phyloP scores from a whole-genome alignment of 2,888 invertebrate genomes.

The Omphaloscelis lunosa region DNA sequence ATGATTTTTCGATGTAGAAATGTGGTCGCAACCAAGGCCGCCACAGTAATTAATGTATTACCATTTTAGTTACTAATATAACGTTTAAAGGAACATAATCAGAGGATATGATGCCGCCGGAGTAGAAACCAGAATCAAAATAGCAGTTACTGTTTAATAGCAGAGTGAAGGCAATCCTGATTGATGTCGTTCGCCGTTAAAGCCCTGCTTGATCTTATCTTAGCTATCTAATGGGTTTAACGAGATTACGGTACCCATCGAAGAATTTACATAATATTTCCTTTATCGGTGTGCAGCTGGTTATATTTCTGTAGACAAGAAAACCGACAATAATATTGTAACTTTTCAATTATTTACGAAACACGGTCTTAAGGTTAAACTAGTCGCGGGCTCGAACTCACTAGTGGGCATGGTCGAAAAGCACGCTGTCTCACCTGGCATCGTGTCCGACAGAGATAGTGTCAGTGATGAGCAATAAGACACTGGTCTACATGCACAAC shows the following conservation, averaged over 20 bases:
- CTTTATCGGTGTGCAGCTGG: slow-evolving; percentile 70
- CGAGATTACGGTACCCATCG: slow-evolving; percentile 84
- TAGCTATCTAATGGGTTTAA: slow-evolving; percentile 84
- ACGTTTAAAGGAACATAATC: slow-evolving; percentile 21
- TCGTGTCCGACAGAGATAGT: no score
- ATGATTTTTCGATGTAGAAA: slow-evolving; percentile 19
- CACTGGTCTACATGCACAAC: no score
- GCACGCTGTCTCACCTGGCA: no score
- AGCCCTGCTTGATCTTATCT: slow-evolving; percentile 82
- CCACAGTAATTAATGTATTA: slow-evolving; percentile 29
- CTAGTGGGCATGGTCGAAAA: no score
- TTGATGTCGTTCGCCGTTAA: slow-evolving; percentile 84
- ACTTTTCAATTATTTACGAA: slow-evolving; percentile 41
- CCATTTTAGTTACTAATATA: slow-evolving; percentile 1
- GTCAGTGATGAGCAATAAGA: no score
- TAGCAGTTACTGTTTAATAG: slow-evolving; percentile 74
- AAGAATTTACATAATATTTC: slow-evolving; percentile 78
- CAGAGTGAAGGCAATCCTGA: slow-evolving; percentile 78
- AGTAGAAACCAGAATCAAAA: slow-evolving; percentile 53
- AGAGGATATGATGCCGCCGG: slow-evolving; percentile 7
- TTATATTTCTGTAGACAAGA: slow-evolving; percentile 39
- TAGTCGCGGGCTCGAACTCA: no score
- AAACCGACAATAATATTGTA: slow-evolving; percentile 39
- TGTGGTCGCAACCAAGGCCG: slow-evolving; percentile 52
- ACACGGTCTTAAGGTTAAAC: slow-evolving; percentile 17